Evolutionary conservation across 2,113 vertebrate genomes (phyloP).

Genomic region (Romanogobio albipinnatus): DNA sequence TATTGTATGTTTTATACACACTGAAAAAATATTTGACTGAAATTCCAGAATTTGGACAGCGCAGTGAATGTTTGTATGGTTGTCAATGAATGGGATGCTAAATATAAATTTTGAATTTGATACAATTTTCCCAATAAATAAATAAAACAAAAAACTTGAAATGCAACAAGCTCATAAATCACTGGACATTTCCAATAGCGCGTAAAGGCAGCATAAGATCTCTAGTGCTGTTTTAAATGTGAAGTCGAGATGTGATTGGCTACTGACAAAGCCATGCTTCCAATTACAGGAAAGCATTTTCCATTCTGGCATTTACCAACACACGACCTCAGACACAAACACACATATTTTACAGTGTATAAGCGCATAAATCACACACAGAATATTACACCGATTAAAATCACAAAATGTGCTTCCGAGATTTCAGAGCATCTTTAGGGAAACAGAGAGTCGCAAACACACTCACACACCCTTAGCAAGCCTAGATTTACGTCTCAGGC

Average conservation of each 20-base stretch:
- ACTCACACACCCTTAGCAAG: not conserved
- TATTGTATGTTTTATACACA: too few relatives aligned
- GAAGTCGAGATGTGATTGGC: not conserved
- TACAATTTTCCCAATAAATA: too few relatives aligned
- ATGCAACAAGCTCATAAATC: too few relatives aligned
- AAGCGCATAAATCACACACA: not conserved
- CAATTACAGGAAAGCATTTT: not conserved
- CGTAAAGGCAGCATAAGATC: not conserved
- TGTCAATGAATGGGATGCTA: too few relatives aligned
- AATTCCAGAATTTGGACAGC: too few relatives aligned
- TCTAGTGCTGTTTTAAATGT: not conserved
- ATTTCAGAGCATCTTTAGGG: not conserved
- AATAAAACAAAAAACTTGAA: too few relatives aligned
- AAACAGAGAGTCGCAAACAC: not conserved
- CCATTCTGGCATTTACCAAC: slow-evolving; percentile 9
- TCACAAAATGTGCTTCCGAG: not conserved
- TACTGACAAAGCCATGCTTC: not conserved
- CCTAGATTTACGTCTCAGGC: not conserved
- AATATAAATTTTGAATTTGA: too few relatives aligned
- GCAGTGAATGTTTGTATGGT: too few relatives aligned
- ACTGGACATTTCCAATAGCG: too few relatives aligned
- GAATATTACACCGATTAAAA: not conserved
- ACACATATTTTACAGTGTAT: not conserved
- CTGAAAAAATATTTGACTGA: too few relatives aligned
- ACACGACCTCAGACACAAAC: slow-evolving; percentile 6